Evolutionary conservation across 2,113 vertebrate genomes (phyloP).

Genomic region (Campylomormyrus tamandua): DNA sequence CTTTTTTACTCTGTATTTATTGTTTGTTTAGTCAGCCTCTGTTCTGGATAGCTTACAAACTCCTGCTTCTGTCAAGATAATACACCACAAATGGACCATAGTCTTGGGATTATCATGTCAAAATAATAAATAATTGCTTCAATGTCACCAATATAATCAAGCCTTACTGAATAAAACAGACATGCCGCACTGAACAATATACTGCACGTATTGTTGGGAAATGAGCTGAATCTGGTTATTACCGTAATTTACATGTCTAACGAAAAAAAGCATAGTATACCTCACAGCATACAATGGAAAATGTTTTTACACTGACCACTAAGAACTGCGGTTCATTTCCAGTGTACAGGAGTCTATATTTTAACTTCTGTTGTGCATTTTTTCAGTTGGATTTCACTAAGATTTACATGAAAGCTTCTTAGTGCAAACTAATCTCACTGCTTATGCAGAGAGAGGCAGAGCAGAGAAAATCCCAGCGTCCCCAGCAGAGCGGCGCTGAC

Average conservation of each 20-base stretch:
- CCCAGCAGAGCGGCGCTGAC: not conserved
- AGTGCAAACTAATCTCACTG: slow-evolving; percentile 3
- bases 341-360: not conserved
- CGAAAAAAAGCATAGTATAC: not conserved
- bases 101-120: not conserved
- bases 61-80: slow-evolving; percentile 5
- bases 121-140: not conserved
- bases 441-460: not conserved
- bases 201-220: not conserved
- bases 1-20: not conserved
- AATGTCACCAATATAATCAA: not conserved
- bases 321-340: too few relatives aligned
- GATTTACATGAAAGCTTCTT: slow-evolving; percentile 3
- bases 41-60: not conserved
- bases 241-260: not conserved
- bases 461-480: not conserved
- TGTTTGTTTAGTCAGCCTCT: not conserved
- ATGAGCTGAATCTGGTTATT: not conserved
- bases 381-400: not conserved
- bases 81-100: not conserved
- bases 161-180: not conserved
- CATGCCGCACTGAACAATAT: not conserved
- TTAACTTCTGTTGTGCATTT: not conserved
- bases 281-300: not conserved
- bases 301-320: not conserved